phyloP scores from a whole-genome alignment of 1,140 invertebrate genomes.

The Agraylea sexmaculata region DNA sequence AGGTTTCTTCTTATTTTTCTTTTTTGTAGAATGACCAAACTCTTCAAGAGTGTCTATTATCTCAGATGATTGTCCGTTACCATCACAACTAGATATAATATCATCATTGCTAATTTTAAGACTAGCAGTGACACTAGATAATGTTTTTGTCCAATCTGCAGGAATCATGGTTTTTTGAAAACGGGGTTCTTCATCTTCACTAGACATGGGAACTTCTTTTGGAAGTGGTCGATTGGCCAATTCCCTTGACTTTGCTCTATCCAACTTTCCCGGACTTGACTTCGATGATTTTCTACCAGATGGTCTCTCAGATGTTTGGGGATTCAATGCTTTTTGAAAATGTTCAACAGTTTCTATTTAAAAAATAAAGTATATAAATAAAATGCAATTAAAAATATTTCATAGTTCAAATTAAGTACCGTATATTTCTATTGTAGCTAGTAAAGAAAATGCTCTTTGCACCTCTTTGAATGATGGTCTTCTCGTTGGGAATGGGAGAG shows the following conservation, averaged over 20 bases:
- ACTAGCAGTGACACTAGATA: no score
- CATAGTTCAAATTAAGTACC: conserved; percentile 36
- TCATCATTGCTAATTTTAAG: no score
- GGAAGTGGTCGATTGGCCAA: conserved; percentile 26
- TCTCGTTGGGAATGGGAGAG: conserved; percentile 71
- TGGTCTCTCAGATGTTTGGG: conserved; percentile 23
- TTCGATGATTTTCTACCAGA: conserved; percentile 26
- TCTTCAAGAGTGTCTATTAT: conserved; percentile 36
- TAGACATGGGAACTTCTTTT: conserved; percentile 23
- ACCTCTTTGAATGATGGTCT: conserved; percentile 74
- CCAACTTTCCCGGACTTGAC: conserved; percentile 26
- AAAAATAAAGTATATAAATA: conserved; percentile 7
- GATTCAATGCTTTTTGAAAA: conserved; percentile 39
- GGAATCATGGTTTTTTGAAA: conserved; percentile 26
- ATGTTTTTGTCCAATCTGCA: conserved; percentile 29
- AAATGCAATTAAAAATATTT: conserved; percentile 1
- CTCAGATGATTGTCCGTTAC: conserved; percentile 34
- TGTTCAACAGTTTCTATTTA: conserved; percentile 37
- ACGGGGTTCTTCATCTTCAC: conserved; percentile 30
- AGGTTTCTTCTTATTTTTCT: conserved; percentile 34
- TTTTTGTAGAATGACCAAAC: conserved; percentile 41
- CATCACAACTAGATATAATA: no score
- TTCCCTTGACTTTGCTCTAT: conserved; percentile 39
- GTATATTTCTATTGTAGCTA: conserved; percentile 63
- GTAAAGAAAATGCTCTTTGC: conserved; percentile 56